Evolutionary conservation across 2,797 vertebrate genomes (phyloP), one percentile per base, ranked within the genome.

Genomic region (Melanogrammus aeglefinus): DNA sequence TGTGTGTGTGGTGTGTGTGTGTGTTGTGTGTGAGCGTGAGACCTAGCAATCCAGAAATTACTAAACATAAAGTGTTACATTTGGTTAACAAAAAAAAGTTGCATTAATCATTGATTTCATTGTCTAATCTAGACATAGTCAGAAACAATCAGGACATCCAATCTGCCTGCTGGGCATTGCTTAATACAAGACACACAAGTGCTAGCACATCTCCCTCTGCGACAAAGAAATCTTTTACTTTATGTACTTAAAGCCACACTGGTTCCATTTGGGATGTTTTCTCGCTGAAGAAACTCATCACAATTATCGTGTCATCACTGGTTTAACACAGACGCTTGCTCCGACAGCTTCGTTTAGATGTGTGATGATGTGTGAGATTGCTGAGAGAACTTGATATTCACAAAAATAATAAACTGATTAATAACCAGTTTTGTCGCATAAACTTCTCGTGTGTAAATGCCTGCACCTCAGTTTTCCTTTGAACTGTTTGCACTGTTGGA

Each of bases 1-100:
- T 80, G 78, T 84, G 16, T 14, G 16, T 71, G 29, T 71, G 29
- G n/a, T n/a, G n/a, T n/a, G n/a, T n/a, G n/a, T n/a, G n/a, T 71
- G 13, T 33, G 14, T 21, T 71, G 13, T 33, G 14, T 21, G 69
- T 71, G 29, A 31, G 41, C 4, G 66, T 13, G 24, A 63, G 18
- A 63, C 57, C 57, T 63, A 71, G 69, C 69, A 10, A 31, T 71
- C 69, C 16, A 71, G 24, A 71, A 71, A 14, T 29, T 14, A 71
- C 24, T 29, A 31, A 71, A 16, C 69, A 31, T 33, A 70, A 29
- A 69, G 29, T 18, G 66, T 71, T 31, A 12, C 29, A 71, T n/a
- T 63, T 57, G 47, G 57, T 63, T 63, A 71, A 71, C 13, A 71
- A 6, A 35, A 72, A 72, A 31, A 72, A 3, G 18, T 35, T 72